Base-by-base conservation (phyloP, 2,888 invertebrate genomes). In the Thyatira batis region DNA sequence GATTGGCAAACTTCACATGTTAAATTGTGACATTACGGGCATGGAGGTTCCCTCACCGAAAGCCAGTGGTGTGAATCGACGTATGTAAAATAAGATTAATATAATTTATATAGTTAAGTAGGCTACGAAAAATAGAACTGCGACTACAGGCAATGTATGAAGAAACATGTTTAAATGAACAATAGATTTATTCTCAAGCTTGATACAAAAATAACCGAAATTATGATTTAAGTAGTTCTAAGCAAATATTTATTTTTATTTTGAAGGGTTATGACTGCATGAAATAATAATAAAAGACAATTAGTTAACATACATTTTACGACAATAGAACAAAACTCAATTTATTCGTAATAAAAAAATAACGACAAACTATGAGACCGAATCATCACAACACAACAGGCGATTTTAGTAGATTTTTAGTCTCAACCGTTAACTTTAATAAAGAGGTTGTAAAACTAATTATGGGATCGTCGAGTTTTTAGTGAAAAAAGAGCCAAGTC, bases 371-470 rank as follows among this genome's bases (percentile, higher is more conserved):
- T 50, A 57, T 67, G 63, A 69, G 74, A 73, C 60, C 54, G 53
- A 67, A 67, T 64, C 62, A 57, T 55, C 52, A 46, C 53, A 61
- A 68, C 69, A 71, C 76, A 78, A 80, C 72, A 63, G 62, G 49
- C 49, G 60, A 62, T 73, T 80, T 79, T 77, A 73, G 71, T 76
- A 57, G 79, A 78, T 80, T 87, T 39, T 85, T 76, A 74, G 75
- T 73, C 49, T 60, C 58, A 58, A 67, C 71, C 76, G 80, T 89
- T 83, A 87, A 85, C 65, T 73, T 77, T 85, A 87, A 90, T 90
- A 80, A 86, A 89, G 80, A 69, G 84, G 80, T 78, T 84, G 84
- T 91, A 84, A 91, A 90, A 87, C 82, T 89, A 89, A 89, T 89
- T 87, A 86, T 74, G 77, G 68, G 70, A 75, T 80, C 66, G 72